These are phyloP conservation scores for Mystacornis crossleyi DNA, from an alignment of 2,113 vertebrate genomes.

Conservation along the genomic window DNA sequence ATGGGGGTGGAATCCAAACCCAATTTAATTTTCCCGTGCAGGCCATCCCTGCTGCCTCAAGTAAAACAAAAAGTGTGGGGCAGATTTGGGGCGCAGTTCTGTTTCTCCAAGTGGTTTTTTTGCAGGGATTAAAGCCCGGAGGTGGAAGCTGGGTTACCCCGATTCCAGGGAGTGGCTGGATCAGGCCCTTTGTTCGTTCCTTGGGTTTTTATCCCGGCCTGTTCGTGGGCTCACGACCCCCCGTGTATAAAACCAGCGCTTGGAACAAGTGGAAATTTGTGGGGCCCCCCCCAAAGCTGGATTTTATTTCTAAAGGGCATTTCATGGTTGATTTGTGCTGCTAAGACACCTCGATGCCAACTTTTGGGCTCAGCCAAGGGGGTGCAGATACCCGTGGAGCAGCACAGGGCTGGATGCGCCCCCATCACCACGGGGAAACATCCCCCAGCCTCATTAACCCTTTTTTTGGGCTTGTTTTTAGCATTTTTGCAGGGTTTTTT, in stretches of 20 bases:
- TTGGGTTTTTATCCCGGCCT: background rate
- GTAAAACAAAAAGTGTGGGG: background rate
- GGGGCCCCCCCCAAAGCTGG: background rate
- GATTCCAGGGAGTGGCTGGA: background rate
- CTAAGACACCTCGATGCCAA: conserved; percentile 1
- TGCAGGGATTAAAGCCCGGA: fast-evolving
- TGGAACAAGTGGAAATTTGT: background rate
- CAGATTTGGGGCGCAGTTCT: background rate
- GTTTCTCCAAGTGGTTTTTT: background rate
- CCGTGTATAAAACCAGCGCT: fast-evolving
- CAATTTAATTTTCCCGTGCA: background rate
- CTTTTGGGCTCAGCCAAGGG: conserved; percentile 1
- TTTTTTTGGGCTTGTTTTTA: background rate
- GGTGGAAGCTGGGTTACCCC: background rate
- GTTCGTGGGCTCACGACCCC: background rate
- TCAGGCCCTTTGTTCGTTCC: background rate
- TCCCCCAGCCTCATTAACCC: background rate
- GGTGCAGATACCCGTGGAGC: background rate
- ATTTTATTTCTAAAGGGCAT: conserved; percentile 4
- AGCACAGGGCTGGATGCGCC: background rate
- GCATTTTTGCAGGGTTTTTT: background rate
- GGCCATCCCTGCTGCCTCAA: background rate
- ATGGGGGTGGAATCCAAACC: background rate
- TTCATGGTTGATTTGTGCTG: conserved; percentile 48
- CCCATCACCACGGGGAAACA: background rate